Evolutionary conservation across 2,888 invertebrate genomes (phyloP).

Genomic region (Laothoe populi): DNA sequence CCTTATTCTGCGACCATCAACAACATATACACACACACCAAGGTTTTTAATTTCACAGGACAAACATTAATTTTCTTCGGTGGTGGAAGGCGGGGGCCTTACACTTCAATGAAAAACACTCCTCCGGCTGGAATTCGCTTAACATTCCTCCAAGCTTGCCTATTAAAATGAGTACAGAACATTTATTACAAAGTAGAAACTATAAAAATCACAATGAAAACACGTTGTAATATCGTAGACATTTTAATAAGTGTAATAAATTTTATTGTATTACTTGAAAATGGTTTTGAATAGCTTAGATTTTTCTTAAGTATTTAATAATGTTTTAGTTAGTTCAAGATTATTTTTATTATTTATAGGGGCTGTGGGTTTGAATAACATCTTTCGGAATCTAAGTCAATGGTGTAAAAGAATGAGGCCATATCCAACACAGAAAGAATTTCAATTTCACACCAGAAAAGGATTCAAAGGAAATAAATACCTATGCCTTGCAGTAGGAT

Average conservation of each 20-base stretch:
- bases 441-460: too few species aligned
- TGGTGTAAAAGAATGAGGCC: too few species aligned
- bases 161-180: conserved; percentile 11
- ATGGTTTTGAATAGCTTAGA: not conserved
- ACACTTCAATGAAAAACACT: conserved; percentile 12
- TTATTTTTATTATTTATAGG: not conserved
- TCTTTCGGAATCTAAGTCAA: not conserved
- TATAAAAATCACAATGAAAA: conserved; percentile 16
- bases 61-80: conserved; percentile 73
- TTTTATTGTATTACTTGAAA: not conserved
- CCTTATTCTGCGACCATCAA: not conserved
- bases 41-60: conserved; percentile 71
- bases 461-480: too few species aligned
- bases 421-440: too few species aligned
- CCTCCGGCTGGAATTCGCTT: not conserved
- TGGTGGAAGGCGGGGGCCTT: conserved; percentile 29
- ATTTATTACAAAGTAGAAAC: conserved; percentile 5
- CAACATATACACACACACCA: conserved; percentile 45
- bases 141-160: conserved; percentile 13
- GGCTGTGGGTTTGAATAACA: not conserved
- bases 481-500: too few species aligned
- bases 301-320: not conserved
- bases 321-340: not conserved
- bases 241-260: conserved; percentile 11
- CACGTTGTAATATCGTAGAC: not conserved